Base-by-base conservation (phyloP, 2,113 vertebrate species). In the Puntigrus tetrazona region DNA sequence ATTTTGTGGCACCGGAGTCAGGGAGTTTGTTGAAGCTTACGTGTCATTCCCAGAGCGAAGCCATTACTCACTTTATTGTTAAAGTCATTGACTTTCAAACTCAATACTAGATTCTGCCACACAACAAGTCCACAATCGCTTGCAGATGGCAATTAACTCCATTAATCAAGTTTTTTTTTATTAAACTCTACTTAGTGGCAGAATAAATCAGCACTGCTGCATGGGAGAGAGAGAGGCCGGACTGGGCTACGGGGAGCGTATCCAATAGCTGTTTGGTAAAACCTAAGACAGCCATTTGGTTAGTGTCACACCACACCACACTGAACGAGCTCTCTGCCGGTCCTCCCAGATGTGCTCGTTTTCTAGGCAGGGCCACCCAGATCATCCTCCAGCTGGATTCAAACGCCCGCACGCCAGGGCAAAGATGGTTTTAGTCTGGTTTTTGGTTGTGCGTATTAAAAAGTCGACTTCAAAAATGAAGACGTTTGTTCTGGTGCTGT, bases 101-200 rank as follows among this genome's bases (percentile, higher is more conserved):
- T 82, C 73, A 69, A 82, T 52, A 47, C 57, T 38, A 67, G 43
- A 81, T 88, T 86, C 77, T 74, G 77, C 87, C 87, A 86, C 87
- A 86, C 87, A 86, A 82, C 78, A 38, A 4, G 76, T 47, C 50
- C 70, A 73, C 87, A 84, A 86, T 86, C 87, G 36, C 87, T 81
- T 83, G 72, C 84, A 88, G 84, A 86, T 88, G 84, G 72, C 84
- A 88, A 80, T 86, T 84, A 84, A 70, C 69, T 88, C 82, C 78
- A 84, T 88, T 88, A 86, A 88, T 88, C 75, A 84, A 82, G 52
- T 78, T 86, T 86, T 83, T n/a, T 76, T 82, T 84, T 61, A 86
- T 88, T 86, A 86, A 88, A 86, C 76, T 67, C 25, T 70, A 78
- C 79, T 79, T 65, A 72, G 74, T 38, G 38, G 82, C 14, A 13